A percentile compares a stretch with the other conserved stretches of the same genome.
These are phyloP conservation scores for Eristalis tenax DNA, from an alignment of 2,888 invertebrate genomes.

Conservation along the genomic window DNA sequence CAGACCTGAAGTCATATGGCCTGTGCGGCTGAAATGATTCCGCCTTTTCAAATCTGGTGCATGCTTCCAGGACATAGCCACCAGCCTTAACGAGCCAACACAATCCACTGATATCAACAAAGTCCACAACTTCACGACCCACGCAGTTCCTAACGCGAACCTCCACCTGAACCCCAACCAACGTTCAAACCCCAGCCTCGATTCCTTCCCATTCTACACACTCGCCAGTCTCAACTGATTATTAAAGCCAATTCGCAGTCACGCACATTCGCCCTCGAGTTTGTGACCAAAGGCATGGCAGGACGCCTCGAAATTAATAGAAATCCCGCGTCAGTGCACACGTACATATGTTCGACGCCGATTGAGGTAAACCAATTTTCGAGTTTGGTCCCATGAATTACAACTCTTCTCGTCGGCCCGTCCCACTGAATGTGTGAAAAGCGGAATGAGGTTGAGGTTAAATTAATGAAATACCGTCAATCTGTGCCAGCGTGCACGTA, in stretches of 20 bases:
- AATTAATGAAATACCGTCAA: constrained; percentile 70
- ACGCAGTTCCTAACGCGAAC: too few species aligned
- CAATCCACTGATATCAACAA: too few species aligned
- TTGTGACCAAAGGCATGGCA: neutral
- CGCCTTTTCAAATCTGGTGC: too few species aligned
- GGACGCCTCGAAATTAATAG: constrained; percentile 51
- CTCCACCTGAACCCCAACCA: too few species aligned
- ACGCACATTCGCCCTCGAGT: neutral
- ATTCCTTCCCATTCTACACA: constrained; percentile 12
- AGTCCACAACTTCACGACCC: too few species aligned
- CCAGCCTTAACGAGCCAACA: too few species aligned
- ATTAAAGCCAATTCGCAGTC: constrained; percentile 51
- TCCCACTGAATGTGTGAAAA: neutral
- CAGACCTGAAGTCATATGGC: too few species aligned
- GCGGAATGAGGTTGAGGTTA: neutral
- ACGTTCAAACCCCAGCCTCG: too few species aligned
- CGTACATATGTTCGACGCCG: constrained; percentile 34
- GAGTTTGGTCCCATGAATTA: constrained; percentile 58
- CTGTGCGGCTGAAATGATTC: too few species aligned
- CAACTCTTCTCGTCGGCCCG: neutral
- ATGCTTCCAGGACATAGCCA: too few species aligned
- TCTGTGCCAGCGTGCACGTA: constrained; percentile 52
- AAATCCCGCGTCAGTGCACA: constrained; percentile 26
- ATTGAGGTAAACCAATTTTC: constrained; percentile 63
- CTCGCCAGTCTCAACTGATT: constrained; percentile 43